Percentiles rank a stretch among this genome's conserved stretches.
Evolutionary conservation across 2,113 vertebrate species (phyloP).

Genomic region (Pseudopodoces humilis): DNA sequence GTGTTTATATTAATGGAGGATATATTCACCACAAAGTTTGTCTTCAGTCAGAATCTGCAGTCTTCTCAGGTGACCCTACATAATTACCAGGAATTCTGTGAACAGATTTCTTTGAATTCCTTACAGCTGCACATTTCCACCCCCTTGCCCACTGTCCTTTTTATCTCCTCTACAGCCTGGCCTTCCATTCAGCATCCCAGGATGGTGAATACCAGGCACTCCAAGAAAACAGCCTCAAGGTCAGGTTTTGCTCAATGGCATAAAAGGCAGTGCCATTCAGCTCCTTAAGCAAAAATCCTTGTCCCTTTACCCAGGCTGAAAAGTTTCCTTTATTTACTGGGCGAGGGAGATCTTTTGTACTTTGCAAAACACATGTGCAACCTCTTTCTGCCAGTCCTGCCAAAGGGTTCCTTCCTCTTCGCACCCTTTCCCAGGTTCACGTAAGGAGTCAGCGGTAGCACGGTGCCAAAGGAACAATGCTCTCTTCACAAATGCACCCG

Average conservation of each 20-base stretch:
- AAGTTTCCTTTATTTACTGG: neutral
- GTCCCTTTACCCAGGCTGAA: neutral
- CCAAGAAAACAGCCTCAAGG: neutral
- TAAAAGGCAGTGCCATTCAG: neutral
- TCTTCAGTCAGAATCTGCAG: neutral
- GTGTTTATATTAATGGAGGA: neutral
- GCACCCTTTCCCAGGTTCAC: rapidly evolving
- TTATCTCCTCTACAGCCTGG: neutral
- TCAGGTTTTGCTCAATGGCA: neutral
- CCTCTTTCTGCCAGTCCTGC: neutral
- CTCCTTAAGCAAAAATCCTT: neutral
- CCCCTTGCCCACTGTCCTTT: neutral
- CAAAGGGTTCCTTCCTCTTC: neutral
- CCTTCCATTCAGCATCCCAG: neutral
- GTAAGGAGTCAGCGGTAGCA: neutral
- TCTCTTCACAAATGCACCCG: neutral
- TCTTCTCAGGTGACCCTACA: neutral
- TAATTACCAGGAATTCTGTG: neutral
- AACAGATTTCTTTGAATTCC: neutral
- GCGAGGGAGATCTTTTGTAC: neutral
- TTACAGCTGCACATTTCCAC: neutral
- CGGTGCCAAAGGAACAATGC: rapidly evolving
- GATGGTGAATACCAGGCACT: neutral
- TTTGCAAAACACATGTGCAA: neutral
- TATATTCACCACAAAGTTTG: neutral